Evolutionary conservation across 2,797 vertebrate genomes (phyloP).

Genomic region (Myotis planiceps): DNA sequence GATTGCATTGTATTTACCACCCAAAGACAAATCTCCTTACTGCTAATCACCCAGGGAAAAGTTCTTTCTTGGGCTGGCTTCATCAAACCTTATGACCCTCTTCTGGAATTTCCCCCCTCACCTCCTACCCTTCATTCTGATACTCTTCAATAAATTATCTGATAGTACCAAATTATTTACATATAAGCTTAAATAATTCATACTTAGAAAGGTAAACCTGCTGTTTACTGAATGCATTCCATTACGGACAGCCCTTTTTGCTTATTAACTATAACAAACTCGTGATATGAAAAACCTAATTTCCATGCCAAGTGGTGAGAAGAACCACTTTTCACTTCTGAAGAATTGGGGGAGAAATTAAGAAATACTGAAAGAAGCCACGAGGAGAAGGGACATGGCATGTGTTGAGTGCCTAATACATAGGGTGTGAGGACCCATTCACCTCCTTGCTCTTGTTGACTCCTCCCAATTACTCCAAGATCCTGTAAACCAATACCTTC

Average conservation of each 20-base stretch:
- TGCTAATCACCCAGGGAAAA: neutral
- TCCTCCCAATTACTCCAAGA: neutral
- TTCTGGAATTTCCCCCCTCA: neutral
- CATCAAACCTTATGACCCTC: neutral
- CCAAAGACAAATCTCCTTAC: neutral
- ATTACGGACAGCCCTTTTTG: neutral
- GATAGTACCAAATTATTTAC: neutral
- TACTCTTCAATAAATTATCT: neutral
- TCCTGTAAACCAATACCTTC: rapidly evolving
- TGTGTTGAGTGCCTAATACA: neutral
- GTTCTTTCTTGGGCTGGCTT: neutral
- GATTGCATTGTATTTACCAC: neutral
- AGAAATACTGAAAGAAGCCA: neutral
- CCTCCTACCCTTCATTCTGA: neutral
- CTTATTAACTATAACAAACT: neutral
- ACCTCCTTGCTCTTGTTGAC: neutral
- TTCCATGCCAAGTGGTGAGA: neutral
- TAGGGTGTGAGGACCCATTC: neutral
- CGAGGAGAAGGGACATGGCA: neutral
- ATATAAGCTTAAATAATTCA: neutral
- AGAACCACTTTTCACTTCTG: neutral
- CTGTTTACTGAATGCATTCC: neutral
- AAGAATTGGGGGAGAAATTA: neutral
- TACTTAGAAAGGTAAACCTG: neutral
- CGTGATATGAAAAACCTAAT: neutral